Percentiles rank a stretch among this genome's conserved stretches.
Evolutionary conservation across 1,140 invertebrate species (phyloP).

Genomic region (Drosophila melanica): DNA sequence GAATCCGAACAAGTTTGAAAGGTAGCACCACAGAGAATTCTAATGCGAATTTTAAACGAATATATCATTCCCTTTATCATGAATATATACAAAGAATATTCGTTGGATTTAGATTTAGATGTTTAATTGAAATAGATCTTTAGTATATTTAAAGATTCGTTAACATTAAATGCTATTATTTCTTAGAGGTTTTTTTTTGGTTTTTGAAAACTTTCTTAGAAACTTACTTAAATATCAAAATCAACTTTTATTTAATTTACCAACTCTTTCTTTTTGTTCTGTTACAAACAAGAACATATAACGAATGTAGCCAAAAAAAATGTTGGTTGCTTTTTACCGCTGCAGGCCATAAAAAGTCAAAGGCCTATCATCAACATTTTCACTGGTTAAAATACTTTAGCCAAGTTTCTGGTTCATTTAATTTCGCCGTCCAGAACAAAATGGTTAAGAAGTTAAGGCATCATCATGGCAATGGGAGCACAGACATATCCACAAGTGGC

Average conservation of each 20-base stretch:
- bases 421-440: conserved; percentile 36
- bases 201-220: no score
- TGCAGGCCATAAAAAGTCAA: conserved; percentile 41
- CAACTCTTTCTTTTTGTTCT: neutral
- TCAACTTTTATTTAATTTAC: neutral
- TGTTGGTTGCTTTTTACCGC: no score
- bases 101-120: no score
- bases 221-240: no score
- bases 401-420: conserved; percentile 73
- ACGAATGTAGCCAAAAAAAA: neutral
- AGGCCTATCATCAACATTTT: conserved; percentile 50
- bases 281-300: neutral
- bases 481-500: conserved; percentile 70
- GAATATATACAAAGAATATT: no score
- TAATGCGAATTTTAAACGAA: conserved; percentile 7
- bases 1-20: conserved; percentile 54
- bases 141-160: no score
- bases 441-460: conserved; percentile 2
- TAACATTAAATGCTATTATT: no score
- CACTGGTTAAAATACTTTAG: conserved; percentile 56
- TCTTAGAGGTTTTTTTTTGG: no score
- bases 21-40: conserved; percentile 23
- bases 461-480: conserved; percentile 12
- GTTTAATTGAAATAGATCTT: no score
- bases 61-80: neutral